Percentiles rank a stretch among this genome's conserved stretches.
phyloP scores from a whole-genome alignment of 2,888 invertebrate species.

The Arenicola marina region DNA sequence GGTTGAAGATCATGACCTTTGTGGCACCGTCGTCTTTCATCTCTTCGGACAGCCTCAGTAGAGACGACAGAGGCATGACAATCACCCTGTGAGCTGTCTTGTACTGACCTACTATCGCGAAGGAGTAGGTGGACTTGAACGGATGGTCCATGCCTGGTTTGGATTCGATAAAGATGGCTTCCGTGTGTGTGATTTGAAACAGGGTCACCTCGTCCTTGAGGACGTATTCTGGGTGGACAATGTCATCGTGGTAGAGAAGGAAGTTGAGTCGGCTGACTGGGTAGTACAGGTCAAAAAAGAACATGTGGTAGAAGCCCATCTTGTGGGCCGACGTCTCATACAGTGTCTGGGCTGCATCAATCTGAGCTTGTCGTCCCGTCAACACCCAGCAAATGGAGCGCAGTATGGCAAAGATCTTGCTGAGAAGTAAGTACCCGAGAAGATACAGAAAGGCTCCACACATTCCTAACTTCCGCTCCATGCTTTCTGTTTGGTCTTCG shows the following conservation, averaged over 20 bases:
- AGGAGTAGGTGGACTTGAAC: background rate
- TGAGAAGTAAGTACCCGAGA: too few species aligned
- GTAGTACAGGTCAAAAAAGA: background rate
- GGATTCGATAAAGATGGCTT: background rate
- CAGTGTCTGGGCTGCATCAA: too few species aligned
- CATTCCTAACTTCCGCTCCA: too few species aligned
- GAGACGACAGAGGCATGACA: background rate
- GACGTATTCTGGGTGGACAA: conserved; percentile 1
- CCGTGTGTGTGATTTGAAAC: background rate
- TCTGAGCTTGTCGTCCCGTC: too few species aligned
- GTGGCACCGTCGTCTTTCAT: background rate
- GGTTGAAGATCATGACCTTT: background rate
- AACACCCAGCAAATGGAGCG: too few species aligned
- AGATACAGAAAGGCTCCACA: too few species aligned
- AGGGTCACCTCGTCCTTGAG: background rate
- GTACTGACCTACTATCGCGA: background rate
- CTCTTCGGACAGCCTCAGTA: background rate
- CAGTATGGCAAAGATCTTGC: too few species aligned
- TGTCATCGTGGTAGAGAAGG: background rate
- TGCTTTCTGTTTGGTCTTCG: too few species aligned
- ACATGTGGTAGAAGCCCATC: background rate
- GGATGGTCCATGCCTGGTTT: background rate
- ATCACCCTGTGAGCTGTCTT: background rate
- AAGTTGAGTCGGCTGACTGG: background rate
- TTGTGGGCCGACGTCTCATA: background rate